phyloP scores from a whole-genome alignment of 2,797 vertebrate genomes.

The Rhabdomys pumilio region DNA sequence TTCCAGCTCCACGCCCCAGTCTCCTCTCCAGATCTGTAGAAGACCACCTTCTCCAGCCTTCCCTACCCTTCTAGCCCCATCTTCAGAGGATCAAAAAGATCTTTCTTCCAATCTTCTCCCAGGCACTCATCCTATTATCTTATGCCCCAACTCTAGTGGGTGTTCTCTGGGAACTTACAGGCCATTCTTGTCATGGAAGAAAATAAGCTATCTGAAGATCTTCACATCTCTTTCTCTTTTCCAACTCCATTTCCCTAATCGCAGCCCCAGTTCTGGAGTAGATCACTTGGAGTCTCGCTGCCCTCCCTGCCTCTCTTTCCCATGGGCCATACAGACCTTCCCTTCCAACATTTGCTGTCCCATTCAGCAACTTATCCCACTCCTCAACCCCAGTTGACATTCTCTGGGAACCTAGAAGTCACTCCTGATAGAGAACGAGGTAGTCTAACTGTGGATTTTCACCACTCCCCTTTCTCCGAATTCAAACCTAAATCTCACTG shows the following conservation, averaged over 20 bases:
- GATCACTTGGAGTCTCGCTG: background rate
- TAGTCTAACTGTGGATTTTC: background rate
- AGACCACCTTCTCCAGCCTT: background rate
- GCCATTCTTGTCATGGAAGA: background rate
- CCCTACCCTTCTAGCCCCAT: too few species aligned
- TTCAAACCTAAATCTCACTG: too few species aligned
- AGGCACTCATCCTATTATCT: background rate
- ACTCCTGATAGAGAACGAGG: background rate
- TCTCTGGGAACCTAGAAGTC: background rate
- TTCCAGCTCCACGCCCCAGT: background rate
- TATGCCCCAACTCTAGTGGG: background rate
- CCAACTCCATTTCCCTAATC: background rate
- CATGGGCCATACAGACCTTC: background rate
- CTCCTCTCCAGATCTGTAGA: background rate
- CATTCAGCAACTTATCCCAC: background rate
- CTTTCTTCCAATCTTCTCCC: background rate
- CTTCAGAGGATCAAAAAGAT: background rate
- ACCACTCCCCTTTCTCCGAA: too few species aligned
- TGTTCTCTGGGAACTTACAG: background rate
- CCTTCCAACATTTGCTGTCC: too few species aligned
- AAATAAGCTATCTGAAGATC: background rate
- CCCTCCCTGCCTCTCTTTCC: background rate
- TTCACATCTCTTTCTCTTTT: background rate
- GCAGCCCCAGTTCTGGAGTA: background rate
- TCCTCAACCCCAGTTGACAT: background rate